Base-by-base conservation (phyloP, 2,888 invertebrate species). In the Argyresthia goedartella region DNA sequence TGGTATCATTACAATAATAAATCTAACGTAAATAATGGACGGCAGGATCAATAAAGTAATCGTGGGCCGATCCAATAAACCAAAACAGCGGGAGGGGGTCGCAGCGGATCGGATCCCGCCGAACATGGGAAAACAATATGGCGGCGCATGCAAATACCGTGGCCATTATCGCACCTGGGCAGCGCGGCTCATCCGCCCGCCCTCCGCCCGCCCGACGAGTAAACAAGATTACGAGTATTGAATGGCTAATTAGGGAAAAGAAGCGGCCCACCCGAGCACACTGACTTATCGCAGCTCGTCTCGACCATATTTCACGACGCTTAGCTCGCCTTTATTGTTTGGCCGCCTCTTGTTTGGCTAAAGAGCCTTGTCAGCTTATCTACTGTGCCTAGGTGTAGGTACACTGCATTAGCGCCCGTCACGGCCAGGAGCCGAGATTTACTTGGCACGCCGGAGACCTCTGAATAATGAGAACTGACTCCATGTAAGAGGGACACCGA, bases 221-320 rank as follows among this genome's bases (percentile, higher is more conserved):
- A 82, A 85, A 85, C 85, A 86, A 85, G 81, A 85, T 84, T 85
- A 85, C 85, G 85, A 78, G 84, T 81, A 85, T 82, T 81, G 86
- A 86, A 85, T 85, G 81, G 79, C 85, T 86, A 85, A 86, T 86
- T 84, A 85, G 81, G 76, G 73, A 85, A 85, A 85, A 85, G 81
- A 84, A 82, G 79, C 78, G 71, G 69, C 70, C 71, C 67, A 67
- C 66, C 68, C 68, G 61, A 70, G 66, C 70, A 58, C 63, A 65
- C 79, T 81, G 73, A 82, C 73, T 80, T 82, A 82, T 80, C 81
- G 73, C 70, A 64, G 65, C 77, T 77, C 81, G 82, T 81, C 76
- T 76, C 71, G 60, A 62, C 84, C 75, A 80, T 82, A 85, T 81
- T 82, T 85, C 81, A 84, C 79, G 73, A 76, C 70, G 76, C 80